These are phyloP conservation scores for Trogon melanurus DNA, from an alignment of 2,113 vertebrate species.

Conservation along the genomic window DNA sequence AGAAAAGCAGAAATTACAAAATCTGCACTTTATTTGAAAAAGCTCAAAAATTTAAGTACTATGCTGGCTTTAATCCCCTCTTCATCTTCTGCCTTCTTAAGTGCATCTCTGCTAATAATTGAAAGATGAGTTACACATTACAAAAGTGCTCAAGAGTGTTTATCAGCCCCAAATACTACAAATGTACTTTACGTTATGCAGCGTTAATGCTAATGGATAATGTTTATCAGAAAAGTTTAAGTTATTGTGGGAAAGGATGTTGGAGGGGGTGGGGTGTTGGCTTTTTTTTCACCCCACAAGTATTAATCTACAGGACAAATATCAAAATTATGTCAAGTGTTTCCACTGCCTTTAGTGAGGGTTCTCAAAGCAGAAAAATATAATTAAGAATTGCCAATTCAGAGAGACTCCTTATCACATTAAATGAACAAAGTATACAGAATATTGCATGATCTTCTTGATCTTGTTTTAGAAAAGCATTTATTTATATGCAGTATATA, in stretches of 20 bases:
- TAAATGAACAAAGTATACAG: not conserved
- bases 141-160: not conserved
- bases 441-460: not conserved
- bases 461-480: not conserved
- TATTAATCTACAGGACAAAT: not conserved
- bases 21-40: not conserved
- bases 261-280: accelerated
- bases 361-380: not conserved
- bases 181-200: not conserved
- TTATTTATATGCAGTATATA: not conserved
- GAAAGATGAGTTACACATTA: not conserved
- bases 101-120: not conserved
- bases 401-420: not conserved
- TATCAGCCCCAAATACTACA: not conserved
- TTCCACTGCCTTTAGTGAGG: not conserved
- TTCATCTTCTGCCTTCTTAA: not conserved
- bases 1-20: not conserved
- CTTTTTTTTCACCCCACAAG: not conserved
- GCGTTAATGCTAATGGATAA: not conserved
- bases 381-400: not conserved
- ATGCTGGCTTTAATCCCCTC: not conserved
- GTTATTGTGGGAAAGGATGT: not conserved
- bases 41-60: not conserved
- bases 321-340: not conserved
- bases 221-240: not conserved